Evolutionary conservation across 2,888 invertebrate species (phyloP).

Genomic region (Drosophila neotestacea): DNA sequence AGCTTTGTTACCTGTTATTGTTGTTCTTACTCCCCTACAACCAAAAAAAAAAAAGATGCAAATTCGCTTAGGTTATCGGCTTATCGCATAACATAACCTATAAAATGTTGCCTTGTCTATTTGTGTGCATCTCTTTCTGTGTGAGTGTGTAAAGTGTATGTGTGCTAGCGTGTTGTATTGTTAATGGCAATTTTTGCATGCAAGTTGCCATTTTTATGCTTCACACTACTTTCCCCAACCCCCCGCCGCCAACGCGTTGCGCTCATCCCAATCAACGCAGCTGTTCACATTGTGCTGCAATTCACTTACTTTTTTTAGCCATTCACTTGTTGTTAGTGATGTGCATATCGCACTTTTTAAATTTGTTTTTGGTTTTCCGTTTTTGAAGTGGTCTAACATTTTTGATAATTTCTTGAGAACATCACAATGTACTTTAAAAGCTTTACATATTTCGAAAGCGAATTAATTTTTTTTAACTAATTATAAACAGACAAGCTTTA

Average conservation of each 20-base stretch:
- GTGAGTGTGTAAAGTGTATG: not conserved
- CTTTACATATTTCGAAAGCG: too few species aligned
- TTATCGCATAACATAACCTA: conserved; percentile 53
- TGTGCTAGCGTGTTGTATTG: conserved; percentile 16
- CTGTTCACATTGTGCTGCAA: conserved; percentile 25
- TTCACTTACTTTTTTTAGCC: conserved; percentile 31
- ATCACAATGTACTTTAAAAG: too few species aligned
- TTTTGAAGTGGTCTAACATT: too few species aligned
- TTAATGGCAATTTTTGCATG: conserved; percentile 23
- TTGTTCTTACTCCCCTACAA: conserved; percentile 26
- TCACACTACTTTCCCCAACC: not conserved
- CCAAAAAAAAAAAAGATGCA: conserved; percentile 12
- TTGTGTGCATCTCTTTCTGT: conserved; percentile 5
- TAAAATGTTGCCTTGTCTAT: conserved; percentile 28
- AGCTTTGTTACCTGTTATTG: conserved; percentile 17
- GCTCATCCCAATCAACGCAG: conserved; percentile 1
- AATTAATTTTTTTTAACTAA: too few species aligned
- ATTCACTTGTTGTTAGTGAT: conserved; percentile 37
- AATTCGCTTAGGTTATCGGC: conserved; percentile 45
- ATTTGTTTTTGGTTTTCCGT: not conserved
- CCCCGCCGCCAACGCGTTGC: not conserved
- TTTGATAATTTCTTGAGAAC: too few species aligned
- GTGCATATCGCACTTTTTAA: not conserved
- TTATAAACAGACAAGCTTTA: too few species aligned
- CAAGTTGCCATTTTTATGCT: conserved; percentile 25